These are phyloP conservation scores for Aphaenogaster rudis DNA, from an alignment of 1,140 invertebrate genomes.

Conservation along the genomic window DNA sequence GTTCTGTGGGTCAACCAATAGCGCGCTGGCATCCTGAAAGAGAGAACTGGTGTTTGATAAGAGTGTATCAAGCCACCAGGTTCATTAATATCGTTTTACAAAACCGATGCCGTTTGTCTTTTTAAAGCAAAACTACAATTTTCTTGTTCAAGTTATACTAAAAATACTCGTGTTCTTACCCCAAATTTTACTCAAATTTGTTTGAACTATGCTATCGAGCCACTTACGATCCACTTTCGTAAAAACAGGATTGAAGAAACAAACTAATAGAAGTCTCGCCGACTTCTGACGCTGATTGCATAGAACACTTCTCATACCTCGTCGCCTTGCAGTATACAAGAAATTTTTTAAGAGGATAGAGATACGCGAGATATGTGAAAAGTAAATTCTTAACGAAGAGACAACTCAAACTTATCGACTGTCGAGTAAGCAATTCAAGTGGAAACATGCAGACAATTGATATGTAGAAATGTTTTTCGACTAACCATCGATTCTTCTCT, in stretches of 20 bases:
- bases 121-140: constrained; percentile 29
- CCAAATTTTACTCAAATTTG: constrained; percentile 52
- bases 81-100: constrained; percentile 84
- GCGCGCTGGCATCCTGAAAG: constrained; percentile 87
- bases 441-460: constrained; percentile 66
- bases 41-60: constrained; percentile 91
- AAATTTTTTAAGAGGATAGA: not conserved
- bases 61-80: constrained; percentile 87
- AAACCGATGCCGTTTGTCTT: constrained; percentile 61
- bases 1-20: constrained; percentile 84
- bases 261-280: not conserved
- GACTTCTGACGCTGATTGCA: not conserved
- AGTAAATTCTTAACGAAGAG: constrained; percentile 9
- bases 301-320: not conserved
- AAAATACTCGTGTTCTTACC: constrained; percentile 37
- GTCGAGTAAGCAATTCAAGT: constrained; percentile 26
- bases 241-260: not conserved
- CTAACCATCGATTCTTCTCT: constrained; percentile 97
- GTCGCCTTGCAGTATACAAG: not conserved
- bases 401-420: constrained; percentile 39
- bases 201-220: not conserved
- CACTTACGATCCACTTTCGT: not conserved
- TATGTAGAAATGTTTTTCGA: constrained; percentile 73
- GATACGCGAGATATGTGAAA: not conserved
- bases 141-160: constrained; percentile 17